Base-by-base conservation (phyloP, 2,888 invertebrate species). In the Liposcelis brunnea region DNA sequence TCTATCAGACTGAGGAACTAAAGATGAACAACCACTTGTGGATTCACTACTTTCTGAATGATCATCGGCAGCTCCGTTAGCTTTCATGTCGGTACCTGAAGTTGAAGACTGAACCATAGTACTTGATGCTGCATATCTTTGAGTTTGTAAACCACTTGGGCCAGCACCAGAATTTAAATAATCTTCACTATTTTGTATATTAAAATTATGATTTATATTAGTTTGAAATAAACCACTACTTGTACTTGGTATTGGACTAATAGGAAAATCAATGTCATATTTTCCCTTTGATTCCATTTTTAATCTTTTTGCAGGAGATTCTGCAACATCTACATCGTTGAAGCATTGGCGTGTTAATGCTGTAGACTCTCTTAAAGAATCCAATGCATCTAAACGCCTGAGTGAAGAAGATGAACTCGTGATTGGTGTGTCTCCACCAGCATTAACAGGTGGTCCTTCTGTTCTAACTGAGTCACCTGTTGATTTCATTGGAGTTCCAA, bases 21-120 rank as follows among this genome's bases (percentile, higher is more conserved):
- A 61, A n/a, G 71, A 70, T 47, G 70, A 71, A 54, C 70, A 70
- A 19, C 69, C 70, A 57, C 71, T 72, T 11, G 70, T 71, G 43
- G 71, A 71, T 54, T 71, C 71, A 50, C 70, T 69, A 51, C 69
- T 70, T 53, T 71, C 70, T 15, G 71, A 71, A 55, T 68, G 66
- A 51, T 71, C 68, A 52, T 69, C 69, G 15, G 58, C 62, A 49
- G 58, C 61, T 51, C 61, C 59, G n/a, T 55, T 47, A 31, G 55
- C 47, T 26, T 26, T 26, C 4, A 26, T 8, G 8, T 26, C 26
- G 4, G 26, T 26, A 6, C 5, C 8, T 26, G 26, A 55, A 59
- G 48, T 59, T 57, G 49, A 58, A 58, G 26, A 26, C 26, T 26
- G 26, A 26, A 26, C 26, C 4, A 26, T 26, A 6, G 26, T 26